Percentiles rank a stretch among this genome's conserved stretches.
phyloP scores from a whole-genome alignment of 2,888 invertebrate species.

The Congeria kusceri region DNA sequence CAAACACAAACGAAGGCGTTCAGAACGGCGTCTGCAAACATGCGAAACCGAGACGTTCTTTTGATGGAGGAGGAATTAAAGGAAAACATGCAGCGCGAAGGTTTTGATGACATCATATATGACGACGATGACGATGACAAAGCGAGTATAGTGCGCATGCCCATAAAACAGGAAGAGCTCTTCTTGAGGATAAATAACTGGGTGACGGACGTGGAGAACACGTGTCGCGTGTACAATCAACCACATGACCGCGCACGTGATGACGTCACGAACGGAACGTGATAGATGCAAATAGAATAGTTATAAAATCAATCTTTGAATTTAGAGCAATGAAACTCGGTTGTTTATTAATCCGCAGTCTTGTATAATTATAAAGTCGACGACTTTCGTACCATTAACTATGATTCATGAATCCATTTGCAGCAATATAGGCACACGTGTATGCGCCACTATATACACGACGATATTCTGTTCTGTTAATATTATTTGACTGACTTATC shows the following conservation, averaged over 20 bases:
- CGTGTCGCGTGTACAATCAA: conserved; percentile 38
- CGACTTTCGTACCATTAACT: too few species aligned
- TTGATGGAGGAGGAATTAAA: conserved; percentile 74
- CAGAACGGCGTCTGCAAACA: conserved; percentile 73
- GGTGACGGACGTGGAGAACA: conserved; percentile 69
- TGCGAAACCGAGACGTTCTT: conserved; percentile 72
- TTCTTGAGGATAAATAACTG: conserved; percentile 71
- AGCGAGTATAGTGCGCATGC: conserved; percentile 64
- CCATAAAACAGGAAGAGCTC: conserved; percentile 71
- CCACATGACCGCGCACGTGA: neutral
- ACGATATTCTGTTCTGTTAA: too few species aligned
- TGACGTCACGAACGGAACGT: too few species aligned
- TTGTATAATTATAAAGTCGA: too few species aligned
- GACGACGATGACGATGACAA: conserved; percentile 55
- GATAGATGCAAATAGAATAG: too few species aligned
- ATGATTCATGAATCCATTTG: too few species aligned
- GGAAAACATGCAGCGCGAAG: conserved; percentile 65
- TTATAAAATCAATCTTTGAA: too few species aligned
- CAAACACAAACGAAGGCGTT: conserved; percentile 68
- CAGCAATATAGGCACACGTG: too few species aligned
- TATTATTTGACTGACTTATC: too few species aligned
- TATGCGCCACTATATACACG: too few species aligned
- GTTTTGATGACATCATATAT: conserved; percentile 38
- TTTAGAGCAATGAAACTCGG: too few species aligned
- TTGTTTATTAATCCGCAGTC: too few species aligned